phyloP scores from a whole-genome alignment of 2,888 invertebrate genomes.

The Pandemis cinnamomeana region DNA sequence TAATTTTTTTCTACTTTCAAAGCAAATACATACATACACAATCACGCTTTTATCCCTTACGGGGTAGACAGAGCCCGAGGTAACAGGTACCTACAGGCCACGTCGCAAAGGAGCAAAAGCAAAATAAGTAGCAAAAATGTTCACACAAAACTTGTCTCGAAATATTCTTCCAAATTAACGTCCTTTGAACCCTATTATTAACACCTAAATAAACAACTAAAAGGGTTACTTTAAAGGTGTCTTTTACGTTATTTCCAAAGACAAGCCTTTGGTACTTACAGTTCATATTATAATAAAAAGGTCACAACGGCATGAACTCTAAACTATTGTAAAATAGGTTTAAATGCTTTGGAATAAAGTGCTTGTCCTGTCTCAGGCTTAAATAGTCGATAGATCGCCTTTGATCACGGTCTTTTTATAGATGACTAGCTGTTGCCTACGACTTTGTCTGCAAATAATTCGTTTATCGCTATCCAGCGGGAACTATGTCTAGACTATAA shows the following conservation, averaged over 20 bases:
- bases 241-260: slow-evolving; percentile 39
- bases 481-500: too few relatives aligned
- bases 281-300: slow-evolving; percentile 16
- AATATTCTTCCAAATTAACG: slow-evolving; percentile 10
- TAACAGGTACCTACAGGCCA: too few relatives aligned
- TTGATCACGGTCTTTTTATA: too few relatives aligned
- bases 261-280: slow-evolving; percentile 12
- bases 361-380: background rate
- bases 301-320: background rate
- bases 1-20: too few relatives aligned
- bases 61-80: too few relatives aligned
- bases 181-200: slow-evolving; percentile 42
- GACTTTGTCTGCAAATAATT: too few relatives aligned
- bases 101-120: too few relatives aligned
- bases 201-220: slow-evolving; percentile 42
- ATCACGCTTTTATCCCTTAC: too few relatives aligned
- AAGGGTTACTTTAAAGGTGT: slow-evolving; percentile 39
- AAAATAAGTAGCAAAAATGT: background rate
- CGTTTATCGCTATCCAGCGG: too few relatives aligned
- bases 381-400: background rate
- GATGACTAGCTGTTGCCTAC: too few relatives aligned
- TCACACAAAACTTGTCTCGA: background rate
- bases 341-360: background rate
- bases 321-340: background rate
- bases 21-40: too few relatives aligned